Conservation (phyloP, 2,113 vertebrate species). For the Theristicus caerulescens region DNA sequence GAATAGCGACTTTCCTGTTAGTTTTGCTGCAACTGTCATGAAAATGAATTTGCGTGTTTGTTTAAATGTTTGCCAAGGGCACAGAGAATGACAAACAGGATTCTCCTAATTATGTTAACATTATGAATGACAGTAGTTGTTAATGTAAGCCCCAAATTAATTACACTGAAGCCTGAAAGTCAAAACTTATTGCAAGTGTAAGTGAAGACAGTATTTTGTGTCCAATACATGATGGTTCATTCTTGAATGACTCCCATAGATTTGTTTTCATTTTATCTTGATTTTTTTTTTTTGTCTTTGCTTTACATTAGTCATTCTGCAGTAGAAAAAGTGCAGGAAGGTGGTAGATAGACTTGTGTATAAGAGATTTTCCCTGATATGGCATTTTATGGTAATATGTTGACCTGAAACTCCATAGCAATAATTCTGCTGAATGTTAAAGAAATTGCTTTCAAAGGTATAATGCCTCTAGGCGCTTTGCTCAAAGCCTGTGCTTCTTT, state of each 20-base stretch:
- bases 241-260: neutral
- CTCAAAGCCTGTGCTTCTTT: neutral
- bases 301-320: neutral
- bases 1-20: neutral
- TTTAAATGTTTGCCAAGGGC: conserved; percentile 10
- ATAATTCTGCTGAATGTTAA: neutral
- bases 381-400: neutral
- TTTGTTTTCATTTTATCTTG: neutral
- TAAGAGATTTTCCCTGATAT: neutral
- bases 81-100: neutral
- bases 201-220: neutral
- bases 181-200: neutral
- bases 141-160: neutral
- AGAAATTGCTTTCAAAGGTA: neutral
- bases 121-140: neutral
- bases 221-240: neutral
- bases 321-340: neutral
- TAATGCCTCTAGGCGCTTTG: neutral
- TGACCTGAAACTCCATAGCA: neutral
- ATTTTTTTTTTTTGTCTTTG: neutral
- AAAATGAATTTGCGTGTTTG: conserved; percentile 2
- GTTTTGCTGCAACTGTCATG: neutral
- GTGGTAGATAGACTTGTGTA: neutral
- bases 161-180: neutral
- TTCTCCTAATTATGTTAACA: neutral